Base-by-base conservation (phyloP, 2,113 vertebrate species). In the Myxocyprinus asiaticus region DNA sequence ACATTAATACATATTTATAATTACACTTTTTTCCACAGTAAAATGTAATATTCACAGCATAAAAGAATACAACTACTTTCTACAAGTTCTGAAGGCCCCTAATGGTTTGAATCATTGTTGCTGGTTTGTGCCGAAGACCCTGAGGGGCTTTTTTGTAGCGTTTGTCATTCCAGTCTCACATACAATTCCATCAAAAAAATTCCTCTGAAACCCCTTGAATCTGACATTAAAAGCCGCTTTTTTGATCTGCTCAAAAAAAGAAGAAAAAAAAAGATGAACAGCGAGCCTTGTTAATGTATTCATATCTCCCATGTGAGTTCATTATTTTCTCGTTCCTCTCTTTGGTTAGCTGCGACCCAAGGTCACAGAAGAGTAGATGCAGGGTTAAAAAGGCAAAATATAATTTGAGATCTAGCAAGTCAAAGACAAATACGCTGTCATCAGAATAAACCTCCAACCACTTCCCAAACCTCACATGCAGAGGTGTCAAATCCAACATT, bases 291-390 rank as follows among this genome's bases (percentile, higher is more conserved):
- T 85, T 90, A 85, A 91, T 89, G 80, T 86, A 89, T 91, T 90
- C 80, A 90, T 82, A 84, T 90, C 90, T 90, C 88, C 88, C 65
- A 65, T 58, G 80, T 83, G 86, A 83, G 88, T 87, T 88, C 83
- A 82, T 86, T 83, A 86, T 88, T 91, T 33, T 76, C 62, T 48
- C 45, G 15, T 45, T 42, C 53, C 42, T 72, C 45, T 71, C 67
- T 48, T 33, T 77, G 59, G 67, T 63, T 77, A 14, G 62, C 61
- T 3, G 87, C 77, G 79, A 89, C 89, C 88, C 89, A 88, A 90
- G 89, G 89, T 89, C 87, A 88, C 83, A 87, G 71, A 79, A 87
- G 87, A 81, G 58, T 67, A 70, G 33, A 70, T 15, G n/a, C 33
- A 11, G 45, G 68, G 14, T 33, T 72, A 77, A 68, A 74, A 76